phyloP scores from a whole-genome alignment of 2,797 vertebrate genomes.

The Phataginus tricuspis region DNA sequence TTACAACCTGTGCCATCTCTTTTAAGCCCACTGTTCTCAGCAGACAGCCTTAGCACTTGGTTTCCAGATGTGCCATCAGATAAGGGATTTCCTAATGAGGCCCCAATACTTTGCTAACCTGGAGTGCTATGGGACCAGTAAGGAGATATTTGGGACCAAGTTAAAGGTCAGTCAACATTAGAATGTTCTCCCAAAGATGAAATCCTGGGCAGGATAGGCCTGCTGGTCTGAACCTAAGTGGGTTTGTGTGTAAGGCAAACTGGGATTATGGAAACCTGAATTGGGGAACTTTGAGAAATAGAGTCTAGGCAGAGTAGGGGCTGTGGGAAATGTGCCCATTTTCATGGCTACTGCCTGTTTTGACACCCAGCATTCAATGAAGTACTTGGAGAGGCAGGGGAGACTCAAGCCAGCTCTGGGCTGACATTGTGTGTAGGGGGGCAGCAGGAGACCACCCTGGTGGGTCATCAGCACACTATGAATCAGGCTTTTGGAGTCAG shows the following conservation, averaged over 20 bases:
- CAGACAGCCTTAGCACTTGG: neutral
- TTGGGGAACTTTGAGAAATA: neutral
- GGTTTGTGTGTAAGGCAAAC: neutral
- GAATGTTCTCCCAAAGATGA: neutral
- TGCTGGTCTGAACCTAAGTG: neutral
- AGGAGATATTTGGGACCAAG: neutral
- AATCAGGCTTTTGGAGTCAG: neutral
- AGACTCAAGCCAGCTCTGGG: neutral
- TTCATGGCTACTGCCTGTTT: rapidly evolving
- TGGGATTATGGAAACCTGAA: neutral
- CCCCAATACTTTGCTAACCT: neutral
- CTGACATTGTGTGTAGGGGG: neutral
- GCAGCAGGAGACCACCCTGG: neutral
- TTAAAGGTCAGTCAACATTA: neutral
- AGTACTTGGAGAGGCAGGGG: neutral
- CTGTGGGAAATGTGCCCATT: neutral
- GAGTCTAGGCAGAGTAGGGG: neutral
- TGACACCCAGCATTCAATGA: neutral
- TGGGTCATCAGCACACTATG: too few species aligned
- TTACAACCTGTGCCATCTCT: neutral
- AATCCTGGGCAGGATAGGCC: neutral
- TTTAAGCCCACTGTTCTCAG: neutral
- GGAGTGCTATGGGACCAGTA: neutral
- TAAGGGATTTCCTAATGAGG: neutral
- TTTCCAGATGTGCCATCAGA: neutral